These are phyloP conservation scores for Lepidurus arcticus DNA, from an alignment of 1,140 invertebrate genomes.

Conservation along the genomic window DNA sequence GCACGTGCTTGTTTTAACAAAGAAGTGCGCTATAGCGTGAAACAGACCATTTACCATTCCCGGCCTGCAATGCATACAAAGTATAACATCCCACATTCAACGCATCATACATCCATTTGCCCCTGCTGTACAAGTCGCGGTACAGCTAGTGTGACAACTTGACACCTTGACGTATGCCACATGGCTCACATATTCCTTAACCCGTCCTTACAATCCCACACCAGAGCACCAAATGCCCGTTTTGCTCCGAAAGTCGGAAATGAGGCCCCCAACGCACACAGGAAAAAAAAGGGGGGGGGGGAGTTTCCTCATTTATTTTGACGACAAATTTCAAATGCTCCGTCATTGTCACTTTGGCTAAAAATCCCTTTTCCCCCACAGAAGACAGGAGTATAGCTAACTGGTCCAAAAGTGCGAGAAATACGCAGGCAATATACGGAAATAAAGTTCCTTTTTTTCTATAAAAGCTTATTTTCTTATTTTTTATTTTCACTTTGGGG, in stretches of 20 bases:
- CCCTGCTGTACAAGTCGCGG: neutral
- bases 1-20: slow-evolving; percentile 21
- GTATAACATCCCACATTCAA: slow-evolving; percentile 6
- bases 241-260: neutral
- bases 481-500: neutral
- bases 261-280: neutral
- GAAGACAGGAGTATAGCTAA: neutral
- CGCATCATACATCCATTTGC: neutral
- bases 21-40: slow-evolving; percentile 3
- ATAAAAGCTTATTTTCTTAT: neutral
- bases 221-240: neutral
- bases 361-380: neutral
- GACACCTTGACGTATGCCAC: neutral
- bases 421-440: neutral
- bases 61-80: neutral
- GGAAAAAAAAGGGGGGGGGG: neutral
- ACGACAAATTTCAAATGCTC: neutral
- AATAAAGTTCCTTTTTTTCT: neutral
- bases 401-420: neutral
- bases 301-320: neutral
- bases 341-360: neutral
- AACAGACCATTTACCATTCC: slow-evolving; percentile 5
- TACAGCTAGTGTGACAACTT: slow-evolving; percentile 18
- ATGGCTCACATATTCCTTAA: slow-evolving; percentile 6
- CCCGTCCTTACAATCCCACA: neutral